phyloP scores from a whole-genome alignment of 2,797 vertebrate species.

The Hozukius guyotensis region DNA sequence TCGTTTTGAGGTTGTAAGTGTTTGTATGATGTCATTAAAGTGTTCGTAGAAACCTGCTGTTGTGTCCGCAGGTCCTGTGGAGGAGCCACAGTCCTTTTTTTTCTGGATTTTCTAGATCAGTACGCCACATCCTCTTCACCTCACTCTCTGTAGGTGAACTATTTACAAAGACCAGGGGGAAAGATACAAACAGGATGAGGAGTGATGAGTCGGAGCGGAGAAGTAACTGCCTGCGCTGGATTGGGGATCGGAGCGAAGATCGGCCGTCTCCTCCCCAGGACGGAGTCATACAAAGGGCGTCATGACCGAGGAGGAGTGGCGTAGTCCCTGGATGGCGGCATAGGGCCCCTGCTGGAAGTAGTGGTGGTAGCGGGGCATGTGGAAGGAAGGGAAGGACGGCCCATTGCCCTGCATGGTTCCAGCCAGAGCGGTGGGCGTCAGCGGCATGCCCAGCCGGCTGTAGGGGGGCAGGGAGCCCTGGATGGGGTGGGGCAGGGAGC shows the following conservation, averaged over 20 bases:
- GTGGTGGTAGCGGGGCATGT: constrained; percentile 99
- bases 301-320: constrained; percentile 98
- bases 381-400: constrained; percentile 96
- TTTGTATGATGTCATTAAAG: constrained; percentile 42
- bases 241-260: constrained; percentile 7
- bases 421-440: constrained; percentile 91
- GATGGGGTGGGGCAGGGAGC: constrained; percentile 93
- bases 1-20: constrained; percentile 37
- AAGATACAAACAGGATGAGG: constrained; percentile 43
- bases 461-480: constrained; percentile 96
- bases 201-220: constrained; percentile 32
- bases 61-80: constrained; percentile 16
- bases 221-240: constrained; percentile 6
- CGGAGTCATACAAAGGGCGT: constrained; percentile 95
- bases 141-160: constrained; percentile 47
- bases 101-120: constrained; percentile 27
- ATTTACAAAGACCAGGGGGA: constrained; percentile 76
- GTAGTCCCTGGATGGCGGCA: constrained; percentile 97
- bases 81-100: constrained; percentile 7
- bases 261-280: constrained; percentile 15
- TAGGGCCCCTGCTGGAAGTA: constrained; percentile 99
- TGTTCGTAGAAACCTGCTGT: constrained; percentile 23
- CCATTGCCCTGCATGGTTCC: constrained; percentile 93
- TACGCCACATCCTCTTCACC: constrained; percentile 15
- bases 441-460: constrained; percentile 93